These are phyloP conservation scores for Aplodontia rufa DNA, from an alignment of 2,113 vertebrate species.

Conservation along the genomic window DNA sequence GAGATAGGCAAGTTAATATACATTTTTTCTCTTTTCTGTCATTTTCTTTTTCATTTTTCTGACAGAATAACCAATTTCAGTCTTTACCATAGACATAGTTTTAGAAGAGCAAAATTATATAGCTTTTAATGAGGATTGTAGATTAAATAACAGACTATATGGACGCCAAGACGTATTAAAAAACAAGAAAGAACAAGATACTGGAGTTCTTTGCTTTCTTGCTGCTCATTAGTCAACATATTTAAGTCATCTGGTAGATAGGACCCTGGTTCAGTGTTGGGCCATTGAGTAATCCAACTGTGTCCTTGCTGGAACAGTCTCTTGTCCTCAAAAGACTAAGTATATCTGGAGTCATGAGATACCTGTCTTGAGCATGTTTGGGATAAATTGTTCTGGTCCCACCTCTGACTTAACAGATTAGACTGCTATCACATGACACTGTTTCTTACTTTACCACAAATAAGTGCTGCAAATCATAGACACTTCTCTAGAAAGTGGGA, in stretches of 20 bases:
- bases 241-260: neutral
- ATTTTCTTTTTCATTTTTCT: neutral
- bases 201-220: conserved; percentile 3
- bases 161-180: neutral
- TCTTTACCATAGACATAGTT: conserved; percentile 11
- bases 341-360: neutral
- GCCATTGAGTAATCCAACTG: neutral
- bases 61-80: neutral
- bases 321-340: neutral
- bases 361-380: neutral
- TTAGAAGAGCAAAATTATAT: conserved; percentile 22
- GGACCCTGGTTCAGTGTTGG: neutral
- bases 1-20: neutral
- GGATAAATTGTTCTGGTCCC: neutral
- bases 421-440: conserved; percentile 15
- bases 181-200: neutral
- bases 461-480: conserved; percentile 57
- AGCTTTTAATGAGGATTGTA: neutral
- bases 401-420: conserved; percentile 14
- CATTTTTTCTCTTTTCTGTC: neutral
- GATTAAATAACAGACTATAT: conserved; percentile 12
- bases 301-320: neutral
- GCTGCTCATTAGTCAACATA: neutral
- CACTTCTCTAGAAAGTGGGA: conserved; percentile 39
- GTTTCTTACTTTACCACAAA: conserved; percentile 24